These are phyloP conservation scores for Aphyosemion australe DNA, from an alignment of 2,113 vertebrate genomes.

Conservation along the genomic window DNA sequence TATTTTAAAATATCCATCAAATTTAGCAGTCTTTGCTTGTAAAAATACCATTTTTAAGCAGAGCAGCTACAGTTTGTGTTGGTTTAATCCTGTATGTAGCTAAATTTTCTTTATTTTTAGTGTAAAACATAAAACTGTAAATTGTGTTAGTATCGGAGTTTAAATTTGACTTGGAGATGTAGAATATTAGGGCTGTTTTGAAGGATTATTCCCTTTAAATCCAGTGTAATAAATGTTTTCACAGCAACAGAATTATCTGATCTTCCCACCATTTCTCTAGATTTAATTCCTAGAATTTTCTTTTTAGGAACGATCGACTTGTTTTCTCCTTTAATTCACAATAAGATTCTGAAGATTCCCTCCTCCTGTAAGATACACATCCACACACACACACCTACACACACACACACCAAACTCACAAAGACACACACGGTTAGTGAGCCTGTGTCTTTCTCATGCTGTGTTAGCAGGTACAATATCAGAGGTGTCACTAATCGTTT, in stretches of 20 bases:
- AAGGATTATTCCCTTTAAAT: not conserved
- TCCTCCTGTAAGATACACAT: constrained; percentile 16
- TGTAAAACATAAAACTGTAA: not conserved
- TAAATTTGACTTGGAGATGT: not conserved
- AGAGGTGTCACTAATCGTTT: constrained; percentile 99
- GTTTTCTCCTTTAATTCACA: too few species aligned
- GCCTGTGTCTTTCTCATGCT: constrained; percentile 82
- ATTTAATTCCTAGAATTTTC: not conserved
- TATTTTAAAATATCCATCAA: too few species aligned
- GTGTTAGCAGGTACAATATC: constrained; percentile 84
- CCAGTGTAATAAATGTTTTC: not conserved
- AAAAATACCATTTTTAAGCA: too few species aligned
- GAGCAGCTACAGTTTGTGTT: not conserved
- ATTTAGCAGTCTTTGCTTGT: too few species aligned
- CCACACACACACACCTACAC: constrained; percentile 11
- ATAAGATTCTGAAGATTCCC: too few species aligned
- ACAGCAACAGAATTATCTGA: not conserved
- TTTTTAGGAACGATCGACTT: not conserved
- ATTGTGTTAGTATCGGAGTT: too few species aligned
- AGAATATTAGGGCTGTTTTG: not conserved
- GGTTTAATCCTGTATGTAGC: not conserved
- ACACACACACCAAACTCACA: constrained; percentile 39
- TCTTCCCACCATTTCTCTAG: not conserved
- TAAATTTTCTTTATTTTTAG: not conserved
- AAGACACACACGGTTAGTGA: constrained; percentile 53